Evolutionary conservation across 2,797 vertebrate genomes (phyloP), one percentile per base, ranked within the genome.

Genomic region (Liasis olivaceus): DNA sequence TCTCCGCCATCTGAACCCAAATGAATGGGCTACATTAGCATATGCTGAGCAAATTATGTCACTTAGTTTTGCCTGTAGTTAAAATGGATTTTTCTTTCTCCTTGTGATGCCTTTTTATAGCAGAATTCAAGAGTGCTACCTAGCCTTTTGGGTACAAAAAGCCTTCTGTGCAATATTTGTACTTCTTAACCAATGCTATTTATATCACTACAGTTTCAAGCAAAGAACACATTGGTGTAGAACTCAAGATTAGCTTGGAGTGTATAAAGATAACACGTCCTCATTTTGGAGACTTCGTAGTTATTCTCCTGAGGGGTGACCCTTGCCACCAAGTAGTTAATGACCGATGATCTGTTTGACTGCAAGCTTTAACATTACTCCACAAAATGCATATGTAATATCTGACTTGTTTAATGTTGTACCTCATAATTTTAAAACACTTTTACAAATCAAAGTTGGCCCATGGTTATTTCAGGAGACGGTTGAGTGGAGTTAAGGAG

Each of bases 201-300:
- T 92, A 91, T 87, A 93, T 91, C 54, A 4, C 0, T 90, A 56
- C 1, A 90, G 31, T 66, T 93, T 90, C 85, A 93, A 90, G 89
- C 51, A 93, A 64, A 89, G 4, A 86, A 94, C 60, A 13, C 59
- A 90, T 72, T 15, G 1, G 64, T 51, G 64, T 28, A 84, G 4
- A 59, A 94, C 0, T n/a, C 20, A 93, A 93, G 72, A 92, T 91
- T 90, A 84, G 62, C 59, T 91, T 42, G 28, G 85, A 85, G 58
- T 91, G 0, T 17, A 81, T 47, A 47, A 24, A 22, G 42, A 81
- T 81, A 81, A 47, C 72, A 47, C 24, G 72, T 81, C 20, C 9
- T 81, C 36, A 47, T 81, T 81, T 12, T 81, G 36, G 72, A 24
- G 36, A 47, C 20, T 81, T 36, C 47, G 36, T 42, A 42, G 20